Conservation (phyloP, 1,140 invertebrate species). For the Zaprionus lachaisei region DNA sequence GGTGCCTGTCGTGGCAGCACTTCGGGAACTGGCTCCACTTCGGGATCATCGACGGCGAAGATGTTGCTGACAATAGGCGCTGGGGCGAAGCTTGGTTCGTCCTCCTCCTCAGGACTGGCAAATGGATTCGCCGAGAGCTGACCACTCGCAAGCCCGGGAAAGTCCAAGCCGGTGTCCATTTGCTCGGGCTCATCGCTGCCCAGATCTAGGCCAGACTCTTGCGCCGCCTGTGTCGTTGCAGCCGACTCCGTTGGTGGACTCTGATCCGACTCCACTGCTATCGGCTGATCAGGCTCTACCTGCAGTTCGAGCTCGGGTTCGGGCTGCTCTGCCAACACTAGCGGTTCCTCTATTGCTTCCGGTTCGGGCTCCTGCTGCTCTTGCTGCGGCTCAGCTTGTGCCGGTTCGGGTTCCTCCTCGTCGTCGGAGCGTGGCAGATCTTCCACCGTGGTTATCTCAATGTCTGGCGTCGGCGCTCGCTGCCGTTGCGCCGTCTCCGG, state of each 20-base stretch:
- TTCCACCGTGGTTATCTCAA: constrained; percentile 83
- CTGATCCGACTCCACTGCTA: constrained; percentile 52
- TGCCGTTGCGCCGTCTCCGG: constrained; percentile 54
- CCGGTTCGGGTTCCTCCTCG: constrained; percentile 72
- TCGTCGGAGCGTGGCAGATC: constrained; percentile 80
- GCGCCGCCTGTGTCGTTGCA: constrained; percentile 44
- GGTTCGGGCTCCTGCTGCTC: not conserved
- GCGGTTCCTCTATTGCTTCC: constrained; percentile 3
- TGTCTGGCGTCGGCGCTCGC: constrained; percentile 78
- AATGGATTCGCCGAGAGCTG: constrained; percentile 85
- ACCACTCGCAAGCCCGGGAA: constrained; percentile 71
- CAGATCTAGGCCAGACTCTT: constrained; percentile 31
- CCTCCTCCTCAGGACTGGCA: constrained; percentile 84
- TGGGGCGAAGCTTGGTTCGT: constrained; percentile 61
- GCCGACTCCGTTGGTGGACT: constrained; percentile 72
- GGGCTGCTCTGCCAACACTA: constrained; percentile 15
- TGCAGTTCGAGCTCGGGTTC: constrained; percentile 13
- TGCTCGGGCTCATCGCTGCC: constrained; percentile 65
- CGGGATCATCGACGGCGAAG: constrained; percentile 72
- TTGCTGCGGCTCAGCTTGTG: constrained; percentile 9
- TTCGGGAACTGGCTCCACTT: constrained; percentile 37
- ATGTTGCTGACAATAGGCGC: constrained; percentile 71
- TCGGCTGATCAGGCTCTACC: constrained; percentile 9
- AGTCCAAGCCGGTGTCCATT: constrained; percentile 81
- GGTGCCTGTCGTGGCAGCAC: constrained; percentile 15